phyloP scores from a whole-genome alignment of 2,113 vertebrate genomes.

The Sinosuthora webbiana region DNA sequence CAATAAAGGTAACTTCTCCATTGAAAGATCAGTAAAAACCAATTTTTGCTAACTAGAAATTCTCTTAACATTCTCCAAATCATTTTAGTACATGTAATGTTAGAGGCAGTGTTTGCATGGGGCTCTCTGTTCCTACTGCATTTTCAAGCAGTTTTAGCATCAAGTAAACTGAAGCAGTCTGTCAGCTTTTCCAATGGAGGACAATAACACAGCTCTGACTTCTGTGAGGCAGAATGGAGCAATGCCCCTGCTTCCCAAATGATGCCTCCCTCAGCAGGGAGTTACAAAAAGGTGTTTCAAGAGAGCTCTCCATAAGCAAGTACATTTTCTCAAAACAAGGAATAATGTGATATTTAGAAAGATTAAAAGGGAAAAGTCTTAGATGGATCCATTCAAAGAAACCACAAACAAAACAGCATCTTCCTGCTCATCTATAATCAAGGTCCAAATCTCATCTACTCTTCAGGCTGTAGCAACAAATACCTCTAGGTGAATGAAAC shows the following conservation, averaged over 20 bases:
- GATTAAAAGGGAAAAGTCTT: not conserved
- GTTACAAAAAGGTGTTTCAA: not conserved
- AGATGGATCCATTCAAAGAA: not conserved
- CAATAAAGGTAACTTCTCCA: not conserved
- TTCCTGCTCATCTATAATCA: not conserved
- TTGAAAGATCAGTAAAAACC: not conserved
- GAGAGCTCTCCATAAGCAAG: not conserved
- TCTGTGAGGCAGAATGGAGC: not conserved
- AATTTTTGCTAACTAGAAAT: not conserved
- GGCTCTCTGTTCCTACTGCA: not conserved
- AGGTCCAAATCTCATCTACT: not conserved
- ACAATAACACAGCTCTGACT: not conserved
- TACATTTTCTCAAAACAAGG: not conserved
- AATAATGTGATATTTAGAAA: not conserved
- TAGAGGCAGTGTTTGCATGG: not conserved
- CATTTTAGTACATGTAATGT: not conserved
- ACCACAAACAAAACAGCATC: not conserved
- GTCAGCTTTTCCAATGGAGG: not conserved
- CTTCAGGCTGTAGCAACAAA: not conserved
- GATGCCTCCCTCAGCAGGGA: not conserved
- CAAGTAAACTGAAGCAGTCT: not conserved
- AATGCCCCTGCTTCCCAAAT: not conserved
- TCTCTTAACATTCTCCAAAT: not conserved
- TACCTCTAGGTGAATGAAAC: not conserved
- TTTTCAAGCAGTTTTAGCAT: not conserved